Conservation (phyloP, 2,113 vertebrate species). For the Todiramphus saurophagus region DNA sequence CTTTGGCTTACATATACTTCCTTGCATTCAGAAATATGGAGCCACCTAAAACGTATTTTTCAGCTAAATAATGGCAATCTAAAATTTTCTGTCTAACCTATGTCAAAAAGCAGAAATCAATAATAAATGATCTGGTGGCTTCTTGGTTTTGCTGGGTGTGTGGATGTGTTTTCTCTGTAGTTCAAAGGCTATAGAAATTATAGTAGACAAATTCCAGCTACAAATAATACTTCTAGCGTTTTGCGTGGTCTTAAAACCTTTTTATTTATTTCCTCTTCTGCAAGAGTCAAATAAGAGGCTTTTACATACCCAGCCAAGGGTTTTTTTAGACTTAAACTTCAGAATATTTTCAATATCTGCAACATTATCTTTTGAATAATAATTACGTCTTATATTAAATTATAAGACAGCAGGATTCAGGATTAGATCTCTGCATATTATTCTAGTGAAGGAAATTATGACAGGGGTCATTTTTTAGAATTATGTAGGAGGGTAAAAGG, state of each 20-base stretch:
- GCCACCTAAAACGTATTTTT: background rate
- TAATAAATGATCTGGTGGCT: background rate
- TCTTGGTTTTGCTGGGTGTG: constrained; percentile 9
- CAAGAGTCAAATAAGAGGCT: constrained; percentile 50
- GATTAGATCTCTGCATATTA: constrained; percentile 83
- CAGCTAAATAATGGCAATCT: background rate
- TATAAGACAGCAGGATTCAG: constrained; percentile 83
- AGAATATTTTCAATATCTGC: constrained; percentile 82
- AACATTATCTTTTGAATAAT: constrained; percentile 84
- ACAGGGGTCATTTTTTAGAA: constrained; percentile 95
- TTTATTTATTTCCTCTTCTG: constrained; percentile 54
- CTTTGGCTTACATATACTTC: background rate
- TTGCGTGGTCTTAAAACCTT: constrained; percentile 56
- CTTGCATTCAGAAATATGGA: background rate
- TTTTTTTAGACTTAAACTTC: constrained; percentile 71
- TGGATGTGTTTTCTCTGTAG: constrained; percentile 4
- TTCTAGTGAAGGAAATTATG: constrained; percentile 87
- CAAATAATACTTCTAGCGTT: constrained; percentile 36
- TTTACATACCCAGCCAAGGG: background rate
- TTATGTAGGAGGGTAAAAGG: constrained; percentile 93
- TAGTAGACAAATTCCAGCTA: constrained; percentile 52
- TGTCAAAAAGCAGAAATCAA: background rate
- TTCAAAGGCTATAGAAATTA: constrained; percentile 56
- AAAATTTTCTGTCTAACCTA: background rate
- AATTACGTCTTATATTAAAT: constrained; percentile 84